Evolutionary conservation across 2,113 vertebrate genomes (phyloP).

Genomic region (Megatriorchis doriae): DNA sequence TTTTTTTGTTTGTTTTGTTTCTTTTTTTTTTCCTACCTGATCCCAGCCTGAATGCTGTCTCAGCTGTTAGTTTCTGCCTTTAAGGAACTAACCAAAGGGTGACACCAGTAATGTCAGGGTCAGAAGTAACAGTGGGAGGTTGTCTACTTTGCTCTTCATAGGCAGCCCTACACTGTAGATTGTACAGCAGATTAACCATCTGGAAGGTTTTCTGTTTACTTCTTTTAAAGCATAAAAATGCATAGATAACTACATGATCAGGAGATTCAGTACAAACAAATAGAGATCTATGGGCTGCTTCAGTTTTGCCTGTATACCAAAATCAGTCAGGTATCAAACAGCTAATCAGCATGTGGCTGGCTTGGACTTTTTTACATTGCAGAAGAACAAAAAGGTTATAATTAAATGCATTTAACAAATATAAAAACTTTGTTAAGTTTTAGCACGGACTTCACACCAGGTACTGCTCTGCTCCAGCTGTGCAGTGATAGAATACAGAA

Average conservation of each 20-base stretch:
- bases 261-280: neutral
- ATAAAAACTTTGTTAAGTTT: neutral
- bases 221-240: neutral
- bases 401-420: neutral
- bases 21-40: too few relatives aligned
- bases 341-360: neutral
- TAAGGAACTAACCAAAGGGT: neutral
- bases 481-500: neutral
- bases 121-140: neutral
- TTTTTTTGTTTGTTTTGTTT: neutral
- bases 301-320: neutral
- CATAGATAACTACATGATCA: neutral
- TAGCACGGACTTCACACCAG: neutral
- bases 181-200: neutral
- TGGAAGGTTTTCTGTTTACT: neutral
- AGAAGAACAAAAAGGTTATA: neutral
- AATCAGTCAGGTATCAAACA: neutral
- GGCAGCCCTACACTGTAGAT: neutral
- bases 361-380: neutral
- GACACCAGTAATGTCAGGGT: neutral
- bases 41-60: neutral
- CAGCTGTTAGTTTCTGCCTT: neutral
- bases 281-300: neutral
- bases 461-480: neutral
- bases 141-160: neutral